Evolutionary conservation across 2,113 vertebrate species (phyloP).

Genomic region (Zosterops pallidus): DNA sequence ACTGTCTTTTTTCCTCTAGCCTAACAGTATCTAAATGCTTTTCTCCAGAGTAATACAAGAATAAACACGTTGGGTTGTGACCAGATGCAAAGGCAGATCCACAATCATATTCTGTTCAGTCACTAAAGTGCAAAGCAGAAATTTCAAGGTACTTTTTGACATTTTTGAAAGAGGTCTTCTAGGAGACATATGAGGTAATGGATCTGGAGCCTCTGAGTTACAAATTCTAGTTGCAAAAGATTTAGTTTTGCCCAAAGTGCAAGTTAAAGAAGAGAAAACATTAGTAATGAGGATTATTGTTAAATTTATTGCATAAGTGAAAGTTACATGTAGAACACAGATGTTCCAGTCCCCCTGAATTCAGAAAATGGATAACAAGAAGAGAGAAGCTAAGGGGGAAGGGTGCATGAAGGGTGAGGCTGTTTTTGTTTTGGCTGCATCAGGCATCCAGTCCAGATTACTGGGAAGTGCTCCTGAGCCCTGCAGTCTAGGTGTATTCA

Average conservation of each 20-base stretch:
- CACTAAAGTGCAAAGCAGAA: not conserved
- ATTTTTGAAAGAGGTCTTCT: not conserved
- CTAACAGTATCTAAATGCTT: not conserved
- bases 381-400: not conserved
- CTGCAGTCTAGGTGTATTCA: not conserved
- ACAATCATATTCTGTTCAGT: not conserved
- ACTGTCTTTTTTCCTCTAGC: not conserved
- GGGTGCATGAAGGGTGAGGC: not conserved
- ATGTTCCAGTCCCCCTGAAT: not conserved
- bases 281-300: not conserved
- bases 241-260: not conserved
- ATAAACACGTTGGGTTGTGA: not conserved
- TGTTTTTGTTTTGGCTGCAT: not conserved
- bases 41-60: not conserved
- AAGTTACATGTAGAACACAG: not conserved
- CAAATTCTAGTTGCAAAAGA: not conserved
- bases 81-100: not conserved
- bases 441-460: not conserved
- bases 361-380: not conserved
- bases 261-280: not conserved
- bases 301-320: not conserved
- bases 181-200: not conserved
- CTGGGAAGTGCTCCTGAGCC: not conserved
- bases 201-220: not conserved
- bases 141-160: not conserved